Conservation (phyloP, 1,140 invertebrate species). For the Colletes latitarsis region DNA sequence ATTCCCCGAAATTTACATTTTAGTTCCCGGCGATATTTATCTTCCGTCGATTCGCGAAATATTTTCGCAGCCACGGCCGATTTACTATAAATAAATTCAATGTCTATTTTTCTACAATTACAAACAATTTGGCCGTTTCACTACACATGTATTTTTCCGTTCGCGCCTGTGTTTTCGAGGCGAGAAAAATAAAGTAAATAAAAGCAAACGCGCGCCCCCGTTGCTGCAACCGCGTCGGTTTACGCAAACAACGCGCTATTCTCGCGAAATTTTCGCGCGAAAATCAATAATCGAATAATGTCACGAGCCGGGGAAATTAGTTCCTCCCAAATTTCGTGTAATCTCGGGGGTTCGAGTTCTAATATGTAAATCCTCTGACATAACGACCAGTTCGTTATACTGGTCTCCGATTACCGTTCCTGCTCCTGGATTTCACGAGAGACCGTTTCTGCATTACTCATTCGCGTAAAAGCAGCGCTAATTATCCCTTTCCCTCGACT, state of each 20-base stretch:
- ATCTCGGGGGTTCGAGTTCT: slow-evolving; percentile 60
- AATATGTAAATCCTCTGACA: slow-evolving; percentile 62
- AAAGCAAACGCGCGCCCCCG: too few species aligned
- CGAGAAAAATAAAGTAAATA: too few species aligned
- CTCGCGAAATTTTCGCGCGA: neutral
- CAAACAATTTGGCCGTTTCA: neutral
- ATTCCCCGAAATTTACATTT: neutral
- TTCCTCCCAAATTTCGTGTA: slow-evolving; percentile 52
- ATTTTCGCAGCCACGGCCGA: neutral
- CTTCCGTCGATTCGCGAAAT: slow-evolving; percentile 1
- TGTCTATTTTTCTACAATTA: slow-evolving; percentile 29
- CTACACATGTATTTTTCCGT: neutral
- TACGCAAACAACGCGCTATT: slow-evolving; percentile 15
- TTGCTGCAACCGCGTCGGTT: neutral
- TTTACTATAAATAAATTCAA: slow-evolving; percentile 26
- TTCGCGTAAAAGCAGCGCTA: neutral
- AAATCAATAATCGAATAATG: slow-evolving; percentile 53
- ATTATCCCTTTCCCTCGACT: slow-evolving; percentile 3
- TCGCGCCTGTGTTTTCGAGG: neutral
- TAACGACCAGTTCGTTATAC: slow-evolving; percentile 55
- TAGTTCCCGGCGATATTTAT: neutral
- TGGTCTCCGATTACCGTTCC: slow-evolving; percentile 39
- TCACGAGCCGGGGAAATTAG: slow-evolving; percentile 45
- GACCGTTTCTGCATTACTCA: slow-evolving; percentile 12
- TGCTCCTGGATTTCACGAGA: slow-evolving; percentile 16